Percentiles rank a stretch among this genome's conserved stretches.
These are phyloP conservation scores for Ellobius talpinus DNA, from an alignment of 2,113 vertebrate species.

Conservation along the genomic window DNA sequence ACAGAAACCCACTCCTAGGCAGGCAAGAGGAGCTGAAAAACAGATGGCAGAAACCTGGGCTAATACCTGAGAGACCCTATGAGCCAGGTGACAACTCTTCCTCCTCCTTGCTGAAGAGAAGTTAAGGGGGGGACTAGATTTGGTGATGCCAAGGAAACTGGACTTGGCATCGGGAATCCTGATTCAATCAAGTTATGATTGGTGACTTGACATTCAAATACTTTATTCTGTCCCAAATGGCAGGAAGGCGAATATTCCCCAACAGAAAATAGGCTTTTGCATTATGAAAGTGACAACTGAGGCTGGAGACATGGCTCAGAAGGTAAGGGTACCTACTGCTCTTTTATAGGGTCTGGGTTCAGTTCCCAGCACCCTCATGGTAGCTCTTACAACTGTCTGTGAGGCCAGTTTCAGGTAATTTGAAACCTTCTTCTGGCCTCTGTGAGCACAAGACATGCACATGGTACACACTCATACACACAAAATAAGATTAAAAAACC, in stretches of 20 bases:
- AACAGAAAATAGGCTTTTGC: neutral
- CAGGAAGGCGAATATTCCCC: neutral
- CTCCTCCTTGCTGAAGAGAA: neutral
- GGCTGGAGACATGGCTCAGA: neutral
- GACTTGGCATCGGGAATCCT: neutral
- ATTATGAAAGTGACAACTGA: neutral
- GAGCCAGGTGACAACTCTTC: no score
- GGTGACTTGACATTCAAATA: neutral
- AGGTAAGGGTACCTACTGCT: neutral
- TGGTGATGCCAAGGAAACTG: neutral
- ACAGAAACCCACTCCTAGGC: neutral
- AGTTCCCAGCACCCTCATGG: neutral
- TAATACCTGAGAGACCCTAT: neutral
- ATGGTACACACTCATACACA: neutral
- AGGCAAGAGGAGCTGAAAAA: neutral
- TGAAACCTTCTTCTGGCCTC: neutral
- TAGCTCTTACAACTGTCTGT: neutral
- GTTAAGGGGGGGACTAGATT: neutral
- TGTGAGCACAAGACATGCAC: neutral
- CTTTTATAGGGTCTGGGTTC: neutral
- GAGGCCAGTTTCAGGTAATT: neutral
- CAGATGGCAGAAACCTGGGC: neutral
- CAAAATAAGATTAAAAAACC: neutral
- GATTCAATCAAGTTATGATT: slow-evolving; percentile 23
- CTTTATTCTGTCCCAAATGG: neutral